phyloP scores from a whole-genome alignment of 2,797 vertebrate species.

The Microctenopoma lineatum region DNA sequence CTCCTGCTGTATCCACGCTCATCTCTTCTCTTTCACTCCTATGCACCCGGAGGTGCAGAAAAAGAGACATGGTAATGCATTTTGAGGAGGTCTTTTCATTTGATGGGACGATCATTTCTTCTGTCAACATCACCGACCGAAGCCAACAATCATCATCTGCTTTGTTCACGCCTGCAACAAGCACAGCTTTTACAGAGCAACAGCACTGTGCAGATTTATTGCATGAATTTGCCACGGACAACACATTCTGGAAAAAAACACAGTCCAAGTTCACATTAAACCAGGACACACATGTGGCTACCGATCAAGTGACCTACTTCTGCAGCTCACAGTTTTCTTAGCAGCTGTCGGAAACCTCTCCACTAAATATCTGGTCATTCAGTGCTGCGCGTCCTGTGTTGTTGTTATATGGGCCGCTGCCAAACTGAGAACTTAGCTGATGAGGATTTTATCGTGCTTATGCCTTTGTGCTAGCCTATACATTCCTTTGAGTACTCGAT shows the following conservation, averaged over 20 bases:
- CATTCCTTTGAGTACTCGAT: neutral
- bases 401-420: constrained; percentile 24
- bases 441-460: constrained; percentile 12
- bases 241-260: constrained; percentile 13
- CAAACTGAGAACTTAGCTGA: constrained; percentile 20
- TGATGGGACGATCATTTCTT: too few relatives aligned
- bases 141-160: neutral
- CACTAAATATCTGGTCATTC: constrained; percentile 50
- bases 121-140: neutral
- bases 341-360: constrained; percentile 45
- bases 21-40: neutral
- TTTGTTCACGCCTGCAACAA: neutral
- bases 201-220: neutral
- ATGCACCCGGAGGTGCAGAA: neutral
- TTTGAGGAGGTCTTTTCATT: neutral
- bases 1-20: neutral
- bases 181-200: neutral
- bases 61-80: neutral
- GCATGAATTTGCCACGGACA: neutral
- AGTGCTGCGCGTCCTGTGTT: constrained; percentile 38
- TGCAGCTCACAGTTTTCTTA: constrained; percentile 32
- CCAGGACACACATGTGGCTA: constrained; percentile 32
- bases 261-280: constrained; percentile 32
- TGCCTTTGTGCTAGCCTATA: neutral
- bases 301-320: constrained; percentile 50